phyloP scores from a whole-genome alignment of 2,797 vertebrate species.

The Eulemur coronatus region DNA sequence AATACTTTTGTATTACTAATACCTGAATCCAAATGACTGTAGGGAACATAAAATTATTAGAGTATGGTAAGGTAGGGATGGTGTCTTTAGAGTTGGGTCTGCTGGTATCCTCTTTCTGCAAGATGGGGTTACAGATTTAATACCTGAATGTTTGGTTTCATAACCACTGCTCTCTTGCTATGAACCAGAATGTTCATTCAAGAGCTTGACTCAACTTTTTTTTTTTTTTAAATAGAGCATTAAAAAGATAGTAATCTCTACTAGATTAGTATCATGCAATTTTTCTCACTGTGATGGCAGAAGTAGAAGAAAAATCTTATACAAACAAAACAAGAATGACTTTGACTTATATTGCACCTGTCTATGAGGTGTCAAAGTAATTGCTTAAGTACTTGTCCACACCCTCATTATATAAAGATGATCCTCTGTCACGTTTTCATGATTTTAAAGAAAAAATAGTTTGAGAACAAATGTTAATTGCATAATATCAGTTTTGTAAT shows the following conservation, averaged over 20 bases:
- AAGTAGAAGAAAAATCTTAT: not conserved
- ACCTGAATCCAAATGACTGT: not conserved
- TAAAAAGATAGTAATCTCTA: conserved; percentile 47
- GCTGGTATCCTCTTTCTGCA: not conserved
- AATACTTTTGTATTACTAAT: not conserved
- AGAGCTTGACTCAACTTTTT: not conserved
- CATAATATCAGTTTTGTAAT: not conserved
- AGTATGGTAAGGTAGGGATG: not conserved
- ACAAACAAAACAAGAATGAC: not conserved
- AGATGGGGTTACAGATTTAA: not conserved
- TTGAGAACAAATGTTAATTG: conserved; percentile 4
- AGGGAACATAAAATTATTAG: not conserved
- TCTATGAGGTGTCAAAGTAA: not conserved
- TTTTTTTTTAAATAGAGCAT: not conserved
- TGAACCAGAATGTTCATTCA: not conserved
- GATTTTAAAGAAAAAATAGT: conserved; percentile 10
- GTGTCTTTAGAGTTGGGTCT: not conserved
- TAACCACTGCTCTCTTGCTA: not conserved
- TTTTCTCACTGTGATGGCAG: not conserved
- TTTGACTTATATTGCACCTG: conserved; percentile 17
- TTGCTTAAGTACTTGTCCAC: not conserved
- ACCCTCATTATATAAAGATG: not conserved
- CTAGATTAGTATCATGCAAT: not conserved
- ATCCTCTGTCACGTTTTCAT: not conserved
- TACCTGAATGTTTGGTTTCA: not conserved